phyloP scores from a whole-genome alignment of 2,113 vertebrate species.

The Fukomys damarensis region DNA sequence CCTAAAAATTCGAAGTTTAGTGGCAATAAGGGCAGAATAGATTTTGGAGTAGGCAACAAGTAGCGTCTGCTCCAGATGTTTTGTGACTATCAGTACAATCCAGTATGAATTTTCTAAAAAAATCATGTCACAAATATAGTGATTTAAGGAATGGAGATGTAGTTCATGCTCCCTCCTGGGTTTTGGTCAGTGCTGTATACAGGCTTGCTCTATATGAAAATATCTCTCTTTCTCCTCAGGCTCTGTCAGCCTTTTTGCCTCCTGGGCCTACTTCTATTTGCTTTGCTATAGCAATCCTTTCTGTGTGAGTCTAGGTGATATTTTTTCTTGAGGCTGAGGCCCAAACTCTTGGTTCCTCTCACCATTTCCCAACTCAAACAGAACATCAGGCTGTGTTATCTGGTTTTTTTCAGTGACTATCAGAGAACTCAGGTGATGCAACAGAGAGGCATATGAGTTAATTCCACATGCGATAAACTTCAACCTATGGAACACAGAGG shows the following conservation, averaged over 20 bases:
- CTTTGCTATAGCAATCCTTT: background rate
- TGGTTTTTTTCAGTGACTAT: background rate
- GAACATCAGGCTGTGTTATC: background rate
- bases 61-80: conserved; percentile 27
- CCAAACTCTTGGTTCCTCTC: background rate
- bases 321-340: conserved; percentile 13
- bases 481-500: background rate
- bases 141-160: background rate
- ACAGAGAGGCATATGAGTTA: conserved; percentile 37
- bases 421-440: conserved; percentile 17
- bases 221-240: background rate
- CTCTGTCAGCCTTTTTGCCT: background rate
- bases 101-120: conserved; percentile 18
- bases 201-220: background rate
- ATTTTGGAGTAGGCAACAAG: conserved; percentile 20
- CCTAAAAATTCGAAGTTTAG: background rate
- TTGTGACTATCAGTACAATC: conserved; percentile 2
- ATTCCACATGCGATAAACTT: background rate
- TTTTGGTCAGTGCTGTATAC: background rate
- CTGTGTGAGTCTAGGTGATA: background rate
- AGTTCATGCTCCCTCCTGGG: background rate
- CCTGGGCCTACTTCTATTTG: background rate
- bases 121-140: conserved; percentile 32
- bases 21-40: background rate
- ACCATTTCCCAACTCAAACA: background rate